Base-by-base conservation (phyloP, 2,797 vertebrate species). In the Manis pentadactyla region DNA sequence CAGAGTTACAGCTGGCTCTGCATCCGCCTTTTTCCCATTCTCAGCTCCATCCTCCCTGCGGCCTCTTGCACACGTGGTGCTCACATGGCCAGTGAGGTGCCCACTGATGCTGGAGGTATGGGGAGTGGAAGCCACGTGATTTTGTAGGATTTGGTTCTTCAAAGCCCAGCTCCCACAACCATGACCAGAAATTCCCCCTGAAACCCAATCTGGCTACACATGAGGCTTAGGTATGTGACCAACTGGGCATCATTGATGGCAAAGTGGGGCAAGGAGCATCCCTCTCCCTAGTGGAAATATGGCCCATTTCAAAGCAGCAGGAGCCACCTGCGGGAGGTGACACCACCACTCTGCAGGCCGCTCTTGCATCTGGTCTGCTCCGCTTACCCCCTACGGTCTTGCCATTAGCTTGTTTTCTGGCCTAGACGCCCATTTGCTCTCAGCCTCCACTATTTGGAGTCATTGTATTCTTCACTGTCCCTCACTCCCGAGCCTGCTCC, bases 301-400 rank as follows among this genome's bases (percentile, higher is more conserved):
- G 13, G 29, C 21, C 27, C 9, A 11, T 63, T 61, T 68, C 81
- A 57, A n/a, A 53, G 61, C 15, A 55, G 46, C 0, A 17, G 73
- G 4, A 75, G 29, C 4, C 2, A 55, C 29, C 13, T 21, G 17
- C 9, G 61, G 51, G 9, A 13, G 55, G 3, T 29, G 2, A 27
- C 7, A 0, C 13, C 4, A 5, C 27, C 34, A 10, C 12, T 19
- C 73, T 12, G 0, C 7, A 0, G 49, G 57, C 29, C 49, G 17
- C 37, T 39, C 17, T 27, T 2, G 10, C 34, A 4, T 53, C 49
- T 5, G 10, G 13, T 7, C 23, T 19, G 29, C 18, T 57, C 37
- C 0, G 2, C 21, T 83, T 9, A 1, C 37, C 10, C 31, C 39
- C 34, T 5, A 9, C 10, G 9, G 27, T 5, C 71, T 74, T 39